These are phyloP conservation scores for Archaeoteleia sp. DNA, from an alignment of 2,888 invertebrate genomes.

Conservation along the genomic window DNA sequence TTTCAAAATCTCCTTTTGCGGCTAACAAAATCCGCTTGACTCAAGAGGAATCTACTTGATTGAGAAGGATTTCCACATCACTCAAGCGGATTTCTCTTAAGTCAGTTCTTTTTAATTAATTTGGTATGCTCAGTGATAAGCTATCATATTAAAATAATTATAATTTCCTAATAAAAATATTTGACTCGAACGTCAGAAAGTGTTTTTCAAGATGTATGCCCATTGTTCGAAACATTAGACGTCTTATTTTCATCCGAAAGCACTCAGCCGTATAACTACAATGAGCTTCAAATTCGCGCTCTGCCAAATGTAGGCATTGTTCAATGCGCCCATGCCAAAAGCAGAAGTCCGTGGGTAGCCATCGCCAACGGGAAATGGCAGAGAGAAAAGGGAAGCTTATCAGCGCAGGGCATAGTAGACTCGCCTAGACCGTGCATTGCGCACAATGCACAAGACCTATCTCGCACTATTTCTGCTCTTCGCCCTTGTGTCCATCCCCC, in stretches of 20 bases:
- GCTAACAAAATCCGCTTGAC: too few relatives aligned
- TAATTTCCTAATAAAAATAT: too few relatives aligned
- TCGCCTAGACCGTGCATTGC: constrained; percentile 49
- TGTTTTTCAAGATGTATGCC: too few relatives aligned
- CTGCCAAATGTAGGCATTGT: constrained; percentile 32
- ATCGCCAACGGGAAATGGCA: constrained; percentile 42
- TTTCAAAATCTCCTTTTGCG: too few relatives aligned
- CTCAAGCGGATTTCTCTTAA: too few relatives aligned
- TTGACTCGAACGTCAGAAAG: too few relatives aligned
- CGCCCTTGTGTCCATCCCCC: constrained; percentile 2
- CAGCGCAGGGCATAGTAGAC: constrained; percentile 56
- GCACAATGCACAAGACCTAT: constrained; percentile 47
- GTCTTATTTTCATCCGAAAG: constrained; percentile 8
- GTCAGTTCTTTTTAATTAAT: too few relatives aligned
- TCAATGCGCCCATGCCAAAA: constrained; percentile 51
- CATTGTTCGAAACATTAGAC: constrained; percentile 9
- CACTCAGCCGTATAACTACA: constrained; percentile 13
- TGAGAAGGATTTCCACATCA: too few relatives aligned
- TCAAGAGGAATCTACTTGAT: too few relatives aligned
- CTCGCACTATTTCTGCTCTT: constrained; percentile 24
- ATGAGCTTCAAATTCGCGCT: constrained; percentile 25
- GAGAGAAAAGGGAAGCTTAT: constrained; percentile 60
- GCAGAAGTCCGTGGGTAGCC: constrained; percentile 51
- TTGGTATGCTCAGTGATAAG: too few relatives aligned
- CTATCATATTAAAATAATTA: too few relatives aligned